Evolutionary conservation across 2,888 invertebrate genomes (phyloP), one percentile per base, ranked within the genome.

Genomic region (Platerodrilus igneus): DNA sequence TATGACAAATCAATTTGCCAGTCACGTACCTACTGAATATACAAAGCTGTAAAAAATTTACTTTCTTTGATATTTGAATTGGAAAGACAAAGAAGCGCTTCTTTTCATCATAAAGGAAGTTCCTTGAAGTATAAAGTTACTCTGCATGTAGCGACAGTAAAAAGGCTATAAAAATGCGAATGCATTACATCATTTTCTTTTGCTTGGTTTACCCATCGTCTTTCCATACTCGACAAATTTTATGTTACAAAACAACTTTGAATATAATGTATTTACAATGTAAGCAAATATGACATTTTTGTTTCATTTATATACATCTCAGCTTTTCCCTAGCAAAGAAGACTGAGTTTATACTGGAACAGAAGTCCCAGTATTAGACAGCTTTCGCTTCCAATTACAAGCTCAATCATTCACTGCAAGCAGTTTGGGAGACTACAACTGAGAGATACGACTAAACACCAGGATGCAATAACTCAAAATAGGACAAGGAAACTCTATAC

Each of bases 91-190:
- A 62, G 60, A 51, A 61, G 59, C 38, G 41, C 41, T 38, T 32
- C 41, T 38, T 27, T 52, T 51, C 52, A 62, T 58, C 60, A 62
- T 66, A 66, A 66, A 64, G 63, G 62, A 58, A 61, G 62, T 59
- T 62, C 59, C 54, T 52, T 54, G 59, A 57, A 60, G 60, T 59
- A 60, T 62, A 63, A 64, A 64, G 58, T 63, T 60, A 63, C 62
- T 64, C 64, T 66, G 64, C 65, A 67, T 67, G 67, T 66, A 66
- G 64, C 66, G 66, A 67, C 65, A 67, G 63, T 68, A 67, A 63
- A 67, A 63, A 55, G 57, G 60, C 65, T 58, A 68, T 68, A 67
- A 67, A 68, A 67, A 65, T 67, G 65, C 66, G 58, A 63, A 62
- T 58, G 66, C 65, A 66, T 68, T 67, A 64, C 66, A 68, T 68